Evolutionary conservation across 1,140 invertebrate genomes (phyloP).

Genomic region (Ooceraea biroi): DNA sequence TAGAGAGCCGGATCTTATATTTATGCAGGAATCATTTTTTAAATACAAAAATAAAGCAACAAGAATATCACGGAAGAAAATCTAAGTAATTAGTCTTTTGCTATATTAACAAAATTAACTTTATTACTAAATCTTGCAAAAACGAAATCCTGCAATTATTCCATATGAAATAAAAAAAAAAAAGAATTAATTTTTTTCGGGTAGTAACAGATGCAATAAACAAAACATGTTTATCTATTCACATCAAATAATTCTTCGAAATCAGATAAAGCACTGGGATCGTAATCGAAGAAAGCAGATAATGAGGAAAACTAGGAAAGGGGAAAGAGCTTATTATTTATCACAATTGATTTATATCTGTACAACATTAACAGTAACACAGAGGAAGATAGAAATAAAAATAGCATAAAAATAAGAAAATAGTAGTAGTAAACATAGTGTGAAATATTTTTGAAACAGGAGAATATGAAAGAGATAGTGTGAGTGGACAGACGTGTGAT

Average conservation of each 20-base stretch:
- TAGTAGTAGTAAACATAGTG: neutral
- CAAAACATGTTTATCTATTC: neutral
- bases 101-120: constrained; percentile 10
- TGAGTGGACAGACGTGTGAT: neutral
- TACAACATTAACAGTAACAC: constrained; percentile 26
- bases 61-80: constrained; percentile 18
- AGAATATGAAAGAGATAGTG: neutral
- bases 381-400: constrained; percentile 3
- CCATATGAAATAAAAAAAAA: neutral
- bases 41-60: constrained; percentile 16
- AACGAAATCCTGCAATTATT: neutral
- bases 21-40: constrained; percentile 11
- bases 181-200: neutral
- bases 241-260: neutral
- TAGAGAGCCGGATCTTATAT: constrained; percentile 22
- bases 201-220: neutral
- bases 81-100: neutral
- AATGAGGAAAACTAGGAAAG: neutral
- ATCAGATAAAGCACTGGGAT: neutral
- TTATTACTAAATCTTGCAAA: neutral
- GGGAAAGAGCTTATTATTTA: constrained; percentile 17
- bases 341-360: constrained; percentile 22
- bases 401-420: neutral
- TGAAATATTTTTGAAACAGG: neutral
- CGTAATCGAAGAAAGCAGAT: neutral